phyloP scores from a whole-genome alignment of 2,888 invertebrate genomes.

The Oasisia sp. region DNA sequence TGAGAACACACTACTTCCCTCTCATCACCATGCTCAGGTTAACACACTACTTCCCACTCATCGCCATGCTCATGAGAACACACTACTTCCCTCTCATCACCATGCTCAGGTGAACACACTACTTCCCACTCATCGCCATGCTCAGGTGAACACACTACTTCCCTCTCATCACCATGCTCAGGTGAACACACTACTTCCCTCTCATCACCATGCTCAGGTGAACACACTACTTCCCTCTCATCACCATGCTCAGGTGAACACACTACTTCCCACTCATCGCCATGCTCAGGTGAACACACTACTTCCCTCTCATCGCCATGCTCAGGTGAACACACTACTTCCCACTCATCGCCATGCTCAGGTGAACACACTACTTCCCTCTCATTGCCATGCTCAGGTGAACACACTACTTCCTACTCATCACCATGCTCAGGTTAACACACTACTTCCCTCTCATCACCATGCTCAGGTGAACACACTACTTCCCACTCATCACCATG shows the following conservation, averaged over 20 bases:
- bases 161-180: slow-evolving; percentile 77
- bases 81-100: too few relatives aligned
- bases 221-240: neutral
- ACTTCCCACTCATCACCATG: neutral
- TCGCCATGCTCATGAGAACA: too few relatives aligned
- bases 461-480: neutral
- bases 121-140: too few relatives aligned
- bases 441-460: neutral
- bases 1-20: too few relatives aligned
- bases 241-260: neutral
- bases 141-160: too few relatives aligned
- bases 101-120: too few relatives aligned
- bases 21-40: too few relatives aligned
- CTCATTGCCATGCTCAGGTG: neutral
- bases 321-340: neutral
- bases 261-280: neutral
- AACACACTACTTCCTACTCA: neutral
- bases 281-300: neutral
- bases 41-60: too few relatives aligned
- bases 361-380: neutral
- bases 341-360: neutral
- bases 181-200: slow-evolving; percentile 53
- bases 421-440: neutral
- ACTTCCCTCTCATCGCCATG: neutral
- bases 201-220: slow-evolving; percentile 7